Conservation (phyloP, 1,140 invertebrate species). For the Drosophila carrolli region DNA sequence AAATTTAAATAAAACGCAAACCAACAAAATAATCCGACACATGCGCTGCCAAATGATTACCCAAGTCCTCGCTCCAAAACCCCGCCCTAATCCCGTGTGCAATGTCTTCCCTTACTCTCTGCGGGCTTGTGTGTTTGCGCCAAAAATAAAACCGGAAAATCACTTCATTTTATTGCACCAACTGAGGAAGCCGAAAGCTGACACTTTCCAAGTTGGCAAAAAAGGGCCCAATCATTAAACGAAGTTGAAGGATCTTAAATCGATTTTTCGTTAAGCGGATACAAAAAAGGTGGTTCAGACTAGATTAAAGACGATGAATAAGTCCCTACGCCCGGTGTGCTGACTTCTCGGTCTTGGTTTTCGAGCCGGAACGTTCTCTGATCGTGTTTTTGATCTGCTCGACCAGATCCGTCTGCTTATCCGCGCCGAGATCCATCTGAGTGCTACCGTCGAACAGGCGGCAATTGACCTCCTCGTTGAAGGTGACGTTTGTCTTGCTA, state of each 20-base stretch:
- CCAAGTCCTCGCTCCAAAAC: conserved; percentile 28
- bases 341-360: too few relatives aligned
- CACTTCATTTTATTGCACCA: conserved; percentile 73
- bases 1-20: conserved; percentile 73
- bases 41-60: conserved; percentile 78
- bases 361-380: neutral
- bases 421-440: neutral
- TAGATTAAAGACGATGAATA: neutral
- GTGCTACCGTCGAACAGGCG: neutral
- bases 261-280: conserved; percentile 9
- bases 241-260: conserved; percentile 49
- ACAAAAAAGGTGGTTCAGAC: neutral
- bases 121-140: conserved; percentile 20
- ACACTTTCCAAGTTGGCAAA: conserved; percentile 39
- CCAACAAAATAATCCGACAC: conserved; percentile 80
- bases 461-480: neutral
- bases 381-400: neutral
- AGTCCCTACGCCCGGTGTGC: neutral
- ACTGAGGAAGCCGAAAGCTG: conserved; percentile 44
- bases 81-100: conserved; percentile 60
- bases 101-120: conserved; percentile 25
- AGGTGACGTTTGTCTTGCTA: neutral
- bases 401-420: neutral
- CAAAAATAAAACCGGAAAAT: conserved; percentile 55
- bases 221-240: conserved; percentile 35